Conservation (phyloP, 2,888 invertebrate genomes). For the Cremastinae sp. region DNA sequence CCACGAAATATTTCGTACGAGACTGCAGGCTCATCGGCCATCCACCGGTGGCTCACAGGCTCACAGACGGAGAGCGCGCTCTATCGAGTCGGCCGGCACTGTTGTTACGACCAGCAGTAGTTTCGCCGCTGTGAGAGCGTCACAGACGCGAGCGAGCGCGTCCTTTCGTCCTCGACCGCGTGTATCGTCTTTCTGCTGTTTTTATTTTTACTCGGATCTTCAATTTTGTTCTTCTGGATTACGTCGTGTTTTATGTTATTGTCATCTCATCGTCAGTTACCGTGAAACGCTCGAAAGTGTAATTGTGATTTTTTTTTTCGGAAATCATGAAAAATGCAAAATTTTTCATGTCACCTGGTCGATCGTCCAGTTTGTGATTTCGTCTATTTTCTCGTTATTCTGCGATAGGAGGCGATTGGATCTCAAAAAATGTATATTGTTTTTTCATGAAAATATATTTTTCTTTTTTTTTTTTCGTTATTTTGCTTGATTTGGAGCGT, state of each 20-base stretch:
- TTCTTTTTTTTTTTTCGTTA: no score
- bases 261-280: no score
- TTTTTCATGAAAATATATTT: no score
- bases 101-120: conserved; percentile 40
- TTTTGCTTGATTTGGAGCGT: no score
- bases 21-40: conserved; percentile 38
- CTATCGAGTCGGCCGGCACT: conserved; percentile 33
- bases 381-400: no score
- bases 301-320: not conserved
- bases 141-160: conserved; percentile 28
- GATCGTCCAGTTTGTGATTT: no score
- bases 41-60: conserved; percentile 48
- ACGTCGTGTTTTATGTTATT: not conserved
- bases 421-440: no score
- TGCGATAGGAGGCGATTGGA: no score
- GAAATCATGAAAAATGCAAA: no score
- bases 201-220: not conserved
- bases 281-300: no score
- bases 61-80: conserved; percentile 32
- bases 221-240: not conserved
- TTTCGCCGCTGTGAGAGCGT: conserved; percentile 37
- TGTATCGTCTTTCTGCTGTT: conserved; percentile 27
- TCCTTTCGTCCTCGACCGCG: conserved; percentile 40
- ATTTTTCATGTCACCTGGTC: no score
- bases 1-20: conserved; percentile 6